phyloP scores from a whole-genome alignment of 30 jellyfish, hydroid and myxozoan species.

The Pseudorhiza aurosa region DNA sequence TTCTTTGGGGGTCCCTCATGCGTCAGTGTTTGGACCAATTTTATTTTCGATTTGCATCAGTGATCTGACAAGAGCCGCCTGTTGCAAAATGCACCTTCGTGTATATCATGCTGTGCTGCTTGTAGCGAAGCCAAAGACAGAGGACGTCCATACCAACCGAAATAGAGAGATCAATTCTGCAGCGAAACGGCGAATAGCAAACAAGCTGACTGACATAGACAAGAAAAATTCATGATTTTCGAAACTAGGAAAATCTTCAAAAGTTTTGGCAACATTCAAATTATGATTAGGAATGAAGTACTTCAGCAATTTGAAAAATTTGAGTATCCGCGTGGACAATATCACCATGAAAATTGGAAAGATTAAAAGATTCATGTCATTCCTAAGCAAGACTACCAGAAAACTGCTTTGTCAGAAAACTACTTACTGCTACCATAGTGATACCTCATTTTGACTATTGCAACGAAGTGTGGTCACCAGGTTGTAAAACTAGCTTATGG shows the following conservation, averaged over 20 bases:
- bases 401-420: slow-evolving; percentile 20
- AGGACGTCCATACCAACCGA: slow-evolving; percentile 8
- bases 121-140: slow-evolving; percentile 29
- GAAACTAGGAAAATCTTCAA: slow-evolving; percentile 26
- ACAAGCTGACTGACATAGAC: slow-evolving; percentile 33
- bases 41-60: slow-evolving; percentile 33
- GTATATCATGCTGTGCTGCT: slow-evolving; percentile 48
- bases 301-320: not conserved
- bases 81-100: slow-evolving; percentile 50
- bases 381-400: slow-evolving; percentile 37
- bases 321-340: slow-evolving; percentile 40
- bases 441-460: slow-evolving; percentile 48
- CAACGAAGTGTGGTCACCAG: slow-evolving; percentile 49
- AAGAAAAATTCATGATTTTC: slow-evolving; percentile 19
- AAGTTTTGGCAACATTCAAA: not conserved
- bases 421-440: slow-evolving; percentile 13
- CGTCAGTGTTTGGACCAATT: slow-evolving; percentile 56
- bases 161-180: slow-evolving; percentile 34
- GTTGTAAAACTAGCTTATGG: too few species aligned
- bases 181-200: slow-evolving; percentile 23
- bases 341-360: slow-evolving; percentile 32
- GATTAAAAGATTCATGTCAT: slow-evolving; percentile 16
- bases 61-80: slow-evolving; percentile 14
- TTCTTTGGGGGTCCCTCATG: slow-evolving; percentile 45
- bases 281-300: slow-evolving; percentile 22